phyloP scores from a whole-genome alignment of 2,888 invertebrate genomes.

The Agrypnus murinus region DNA sequence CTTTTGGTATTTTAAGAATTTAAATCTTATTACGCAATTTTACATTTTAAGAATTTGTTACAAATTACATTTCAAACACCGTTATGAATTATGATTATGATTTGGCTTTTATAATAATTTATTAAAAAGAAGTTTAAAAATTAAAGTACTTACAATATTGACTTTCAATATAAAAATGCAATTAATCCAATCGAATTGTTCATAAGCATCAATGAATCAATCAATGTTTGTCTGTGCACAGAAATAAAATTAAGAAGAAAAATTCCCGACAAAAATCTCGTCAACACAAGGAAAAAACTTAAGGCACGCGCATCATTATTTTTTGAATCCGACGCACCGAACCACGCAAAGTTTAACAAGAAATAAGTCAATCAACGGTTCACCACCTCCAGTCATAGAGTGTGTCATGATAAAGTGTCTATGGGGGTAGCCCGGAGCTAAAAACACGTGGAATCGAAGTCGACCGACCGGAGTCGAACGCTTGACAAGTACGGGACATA shows the following conservation, averaged over 20 bases:
- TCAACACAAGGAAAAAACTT: constrained; percentile 14
- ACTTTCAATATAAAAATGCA: background rate
- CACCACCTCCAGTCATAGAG: constrained; percentile 63
- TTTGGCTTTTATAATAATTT: no score
- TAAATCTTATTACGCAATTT: constrained; percentile 16
- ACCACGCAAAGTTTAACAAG: constrained; percentile 48
- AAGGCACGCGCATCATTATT: constrained; percentile 28
- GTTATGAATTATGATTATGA: no score
- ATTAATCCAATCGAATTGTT: no score
- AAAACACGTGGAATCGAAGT: constrained; percentile 61
- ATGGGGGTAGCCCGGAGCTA: constrained; percentile 59
- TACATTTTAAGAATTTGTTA: constrained; percentile 7
- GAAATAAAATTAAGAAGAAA: background rate
- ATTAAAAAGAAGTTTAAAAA: no score
- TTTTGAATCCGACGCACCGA: constrained; percentile 31
- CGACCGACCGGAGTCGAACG: constrained; percentile 53
- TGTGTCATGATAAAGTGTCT: constrained; percentile 58
- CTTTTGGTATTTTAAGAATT: constrained; percentile 6
- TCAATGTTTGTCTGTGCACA: background rate
- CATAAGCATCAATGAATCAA: no score
- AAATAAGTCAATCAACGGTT: constrained; percentile 61
- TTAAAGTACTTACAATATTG: constrained; percentile 18
- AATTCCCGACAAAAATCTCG: background rate
- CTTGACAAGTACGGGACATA: constrained; percentile 30
- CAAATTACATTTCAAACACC: background rate